Base-by-base conservation (phyloP, 2,888 invertebrate species). In the Cyaniris semiargus region DNA sequence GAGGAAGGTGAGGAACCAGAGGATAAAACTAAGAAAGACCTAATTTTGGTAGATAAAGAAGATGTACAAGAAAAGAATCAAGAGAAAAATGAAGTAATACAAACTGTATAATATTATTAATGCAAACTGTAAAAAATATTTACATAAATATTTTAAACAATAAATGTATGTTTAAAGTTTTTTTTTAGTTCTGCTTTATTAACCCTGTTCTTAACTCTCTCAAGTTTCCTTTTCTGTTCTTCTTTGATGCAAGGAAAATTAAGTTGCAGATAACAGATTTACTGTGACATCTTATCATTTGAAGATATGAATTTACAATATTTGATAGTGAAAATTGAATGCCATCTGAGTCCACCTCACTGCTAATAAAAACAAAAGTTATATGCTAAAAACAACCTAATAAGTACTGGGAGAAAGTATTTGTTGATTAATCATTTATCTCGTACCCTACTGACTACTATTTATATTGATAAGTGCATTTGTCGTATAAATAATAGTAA, bases 1-100 rank as follows among this genome's bases (percentile, higher is more conserved):
- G 96, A 97, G 80, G 92, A 91, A 3, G 95, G 95, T 56, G 95
- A 95, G 60, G 86, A 85, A 38, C 85, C 81, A 53, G 79, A 77
- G 75, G 76, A 78, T 74, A 80, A 76, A 81, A 76, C 75, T 78
- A 70, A 38, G 13, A 74, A 76, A 71, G 27, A 18, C 3, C 15
- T 13, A 66, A 70, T 27, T 21, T 56, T 70, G 3, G 60, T 48
- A 60, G 76, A 75, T n/a, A 44, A 58, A 31, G 76, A 78, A 53
- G 21, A 13, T 15, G 31, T 27, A n/a, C 21, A 70, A 21, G 58
- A 79, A 7, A 58, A 60, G 15, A 70, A 27, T 27, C 66, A 27
- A 66, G 66, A 66, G 27, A 66, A 27, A 15, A 27, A 66, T 66
- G 27, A 18, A 27, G 27, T 27, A 74, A 70, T 38, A 27, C 38